Conservation (phyloP, 2,797 vertebrate genomes). For the Sibirionetta formosa region DNA sequence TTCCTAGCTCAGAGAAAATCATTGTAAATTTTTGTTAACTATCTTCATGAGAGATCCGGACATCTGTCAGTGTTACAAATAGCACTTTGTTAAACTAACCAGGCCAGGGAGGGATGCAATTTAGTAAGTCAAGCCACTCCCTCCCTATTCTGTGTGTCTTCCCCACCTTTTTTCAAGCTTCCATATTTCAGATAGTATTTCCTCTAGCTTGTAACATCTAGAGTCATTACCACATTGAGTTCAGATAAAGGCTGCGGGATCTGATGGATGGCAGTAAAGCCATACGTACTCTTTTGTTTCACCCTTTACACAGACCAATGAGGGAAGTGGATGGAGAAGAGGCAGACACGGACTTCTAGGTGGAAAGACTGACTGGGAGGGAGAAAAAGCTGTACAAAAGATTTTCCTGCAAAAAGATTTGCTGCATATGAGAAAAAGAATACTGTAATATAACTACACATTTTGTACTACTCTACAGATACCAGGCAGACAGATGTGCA, state of each 20-base stretch:
- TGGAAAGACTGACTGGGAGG: neutral
- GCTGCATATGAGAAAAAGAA: neutral
- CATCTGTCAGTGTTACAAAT: neutral
- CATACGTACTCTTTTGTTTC: neutral
- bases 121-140: neutral
- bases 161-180: neutral
- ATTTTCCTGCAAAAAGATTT: neutral
- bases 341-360: neutral
- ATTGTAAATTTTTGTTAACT: neutral
- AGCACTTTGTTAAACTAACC: neutral
- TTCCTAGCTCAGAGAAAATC: neutral
- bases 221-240: neutral
- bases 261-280: neutral
- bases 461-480: neutral
- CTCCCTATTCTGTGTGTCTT: neutral
- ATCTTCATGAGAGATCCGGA: neutral
- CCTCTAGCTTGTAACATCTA: neutral
- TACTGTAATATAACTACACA: neutral
- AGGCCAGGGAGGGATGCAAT: neutral
- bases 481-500: constrained; percentile 30
- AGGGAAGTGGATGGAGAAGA: neutral
- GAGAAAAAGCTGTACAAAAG: neutral
- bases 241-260: neutral
- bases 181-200: neutral
- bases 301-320: neutral